Conservation (phyloP, 64 coral and sea anemone genomes). For the Dendrophyllia cribrosa region DNA sequence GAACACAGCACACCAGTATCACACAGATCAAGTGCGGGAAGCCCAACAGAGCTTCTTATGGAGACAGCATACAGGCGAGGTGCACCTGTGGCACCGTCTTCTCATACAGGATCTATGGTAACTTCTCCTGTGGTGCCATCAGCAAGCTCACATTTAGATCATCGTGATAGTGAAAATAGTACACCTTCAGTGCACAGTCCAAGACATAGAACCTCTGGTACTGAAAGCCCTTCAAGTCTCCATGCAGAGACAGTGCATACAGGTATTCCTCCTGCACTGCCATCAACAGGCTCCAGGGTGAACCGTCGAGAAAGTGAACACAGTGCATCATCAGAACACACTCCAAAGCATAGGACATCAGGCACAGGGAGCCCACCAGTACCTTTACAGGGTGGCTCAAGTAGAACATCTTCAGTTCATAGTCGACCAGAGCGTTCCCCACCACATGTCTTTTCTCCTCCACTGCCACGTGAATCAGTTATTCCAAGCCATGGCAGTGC, state of each 20-base stretch:
- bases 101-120: not conserved
- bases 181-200: not conserved
- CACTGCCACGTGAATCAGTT: not conserved
- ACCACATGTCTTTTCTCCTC: not conserved
- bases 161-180: not conserved
- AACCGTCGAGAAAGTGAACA: not conserved
- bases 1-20: not conserved
- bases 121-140: not conserved
- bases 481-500: slow-evolving; percentile 50
- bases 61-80: slow-evolving; percentile 1
- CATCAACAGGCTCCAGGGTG: not conserved
- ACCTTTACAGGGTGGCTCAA: not conserved
- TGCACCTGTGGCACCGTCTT: not conserved
- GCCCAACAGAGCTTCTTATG: slow-evolving; percentile 15
- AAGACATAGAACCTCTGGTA: not conserved
- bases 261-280: not conserved
- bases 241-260: not conserved
- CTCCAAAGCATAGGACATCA: not conserved
- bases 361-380: not conserved
- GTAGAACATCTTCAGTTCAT: slow-evolving; percentile 4
- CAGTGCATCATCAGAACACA: not conserved
- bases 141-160: not conserved
- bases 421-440: not conserved
- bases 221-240: not conserved
- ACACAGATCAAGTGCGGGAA: not conserved